These are phyloP conservation scores for Phalangium opilio DNA, from an alignment of 2,888 invertebrate genomes.

Conservation along the genomic window DNA sequence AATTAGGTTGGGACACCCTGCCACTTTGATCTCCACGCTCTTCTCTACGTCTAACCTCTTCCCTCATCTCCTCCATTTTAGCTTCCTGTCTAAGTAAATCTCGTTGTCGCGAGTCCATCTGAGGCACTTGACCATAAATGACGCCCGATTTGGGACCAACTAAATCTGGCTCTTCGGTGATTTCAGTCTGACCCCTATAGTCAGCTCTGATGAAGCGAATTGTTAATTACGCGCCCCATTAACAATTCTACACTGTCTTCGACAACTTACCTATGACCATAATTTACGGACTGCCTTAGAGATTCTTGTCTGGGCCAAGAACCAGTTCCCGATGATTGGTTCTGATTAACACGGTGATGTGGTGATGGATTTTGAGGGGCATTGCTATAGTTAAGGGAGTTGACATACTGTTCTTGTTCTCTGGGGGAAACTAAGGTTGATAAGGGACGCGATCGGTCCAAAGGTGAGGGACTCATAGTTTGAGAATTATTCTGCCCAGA, in stretches of 20 bases:
- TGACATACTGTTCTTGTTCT: constrained; percentile 22
- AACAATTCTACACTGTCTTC: too few species aligned
- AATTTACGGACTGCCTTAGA: not conserved
- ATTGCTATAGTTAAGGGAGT: constrained; percentile 14
- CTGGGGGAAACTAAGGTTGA: constrained; percentile 21
- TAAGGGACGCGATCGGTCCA: constrained; percentile 18
- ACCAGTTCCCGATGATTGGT: too few species aligned
- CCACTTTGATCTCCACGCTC: constrained; percentile 22
- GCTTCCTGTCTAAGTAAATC: constrained; percentile 28
- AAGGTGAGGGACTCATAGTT: constrained; percentile 6
- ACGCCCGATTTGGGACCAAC: too few species aligned
- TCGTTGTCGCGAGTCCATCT: constrained; percentile 16
- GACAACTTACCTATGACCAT: not conserved
- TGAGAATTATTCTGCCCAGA: constrained; percentile 8
- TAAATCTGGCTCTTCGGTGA: too few species aligned
- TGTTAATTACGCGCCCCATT: constrained; percentile 1
- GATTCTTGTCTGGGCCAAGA: too few species aligned
- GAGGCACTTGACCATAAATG: constrained; percentile 8
- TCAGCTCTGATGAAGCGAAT: not conserved
- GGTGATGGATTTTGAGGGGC: constrained; percentile 12
- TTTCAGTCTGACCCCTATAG: too few species aligned
- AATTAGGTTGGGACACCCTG: constrained; percentile 7
- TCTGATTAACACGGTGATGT: constrained; percentile 4
- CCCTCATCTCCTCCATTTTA: constrained; percentile 50
- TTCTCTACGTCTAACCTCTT: constrained; percentile 50